Percentiles rank a stretch among this genome's conserved stretches.
phyloP scores from a whole-genome alignment of 2,797 vertebrate genomes.

The Megalops cyprinoides region DNA sequence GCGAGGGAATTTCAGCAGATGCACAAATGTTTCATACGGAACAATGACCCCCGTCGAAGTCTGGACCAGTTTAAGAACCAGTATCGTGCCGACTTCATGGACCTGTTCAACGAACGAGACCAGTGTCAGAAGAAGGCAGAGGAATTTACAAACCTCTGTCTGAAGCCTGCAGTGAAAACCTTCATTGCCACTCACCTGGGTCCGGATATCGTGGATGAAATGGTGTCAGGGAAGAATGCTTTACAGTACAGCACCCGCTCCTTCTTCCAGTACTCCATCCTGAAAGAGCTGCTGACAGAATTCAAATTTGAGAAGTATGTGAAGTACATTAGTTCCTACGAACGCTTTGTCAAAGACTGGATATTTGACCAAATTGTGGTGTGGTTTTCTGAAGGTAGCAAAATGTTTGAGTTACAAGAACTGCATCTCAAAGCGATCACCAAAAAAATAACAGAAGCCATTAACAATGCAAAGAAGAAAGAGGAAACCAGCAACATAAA shows the following conservation, averaged over 20 bases:
- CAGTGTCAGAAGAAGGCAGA: too few relatives aligned
- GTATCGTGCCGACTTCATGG: too few relatives aligned
- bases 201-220: constrained; percentile 54
- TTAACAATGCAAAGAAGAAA: constrained; percentile 36
- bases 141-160: too few relatives aligned
- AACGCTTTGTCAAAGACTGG: constrained; percentile 49
- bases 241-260: constrained; percentile 46
- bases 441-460: constrained; percentile 45
- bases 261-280: constrained; percentile 49
- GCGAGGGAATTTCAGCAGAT: too few relatives aligned
- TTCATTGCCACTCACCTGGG: constrained; percentile 54
- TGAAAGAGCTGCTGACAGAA: constrained; percentile 50
- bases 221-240: constrained; percentile 34
- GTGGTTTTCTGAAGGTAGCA: constrained; percentile 28
- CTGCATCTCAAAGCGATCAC: constrained; percentile 34
- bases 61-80: too few relatives aligned
- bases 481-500: constrained; percentile 33
- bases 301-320: not conserved
- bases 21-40: too few relatives aligned
- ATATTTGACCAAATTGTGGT: constrained; percentile 17
- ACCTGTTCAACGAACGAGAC: too few relatives aligned
- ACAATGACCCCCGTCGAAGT: too few relatives aligned
- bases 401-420: constrained; percentile 36
- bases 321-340: constrained; percentile 34
- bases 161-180: too few relatives aligned